Evolutionary conservation across 1,140 invertebrate species (phyloP).

Genomic region (Thalassaphorura encarpata): DNA sequence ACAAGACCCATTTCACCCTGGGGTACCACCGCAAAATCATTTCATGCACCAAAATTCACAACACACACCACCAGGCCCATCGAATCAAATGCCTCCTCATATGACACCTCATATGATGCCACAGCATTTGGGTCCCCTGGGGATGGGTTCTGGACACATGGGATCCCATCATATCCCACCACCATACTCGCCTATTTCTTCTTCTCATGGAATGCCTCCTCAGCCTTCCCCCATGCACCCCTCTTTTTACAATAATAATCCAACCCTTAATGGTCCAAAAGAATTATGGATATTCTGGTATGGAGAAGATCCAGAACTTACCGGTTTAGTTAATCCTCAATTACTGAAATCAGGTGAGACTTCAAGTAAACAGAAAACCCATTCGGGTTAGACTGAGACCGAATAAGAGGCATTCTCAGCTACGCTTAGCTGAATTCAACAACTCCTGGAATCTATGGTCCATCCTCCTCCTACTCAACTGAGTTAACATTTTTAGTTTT

Average conservation of each 20-base stretch:
- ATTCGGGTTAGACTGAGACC: too few species aligned
- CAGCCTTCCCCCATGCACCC: slow-evolving; percentile 12
- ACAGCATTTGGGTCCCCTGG: neutral
- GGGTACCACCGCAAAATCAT: slow-evolving; percentile 35
- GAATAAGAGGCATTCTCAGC: too few species aligned
- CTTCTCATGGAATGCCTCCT: slow-evolving; percentile 13
- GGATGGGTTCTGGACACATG: slow-evolving; percentile 12
- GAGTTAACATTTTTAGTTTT: too few species aligned
- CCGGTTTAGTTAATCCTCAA: slow-evolving; percentile 66
- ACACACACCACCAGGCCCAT: slow-evolving; percentile 10
- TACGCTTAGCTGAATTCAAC: too few species aligned
- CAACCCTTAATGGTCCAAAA: slow-evolving; percentile 51
- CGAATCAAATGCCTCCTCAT: neutral
- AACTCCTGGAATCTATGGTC: too few species aligned
- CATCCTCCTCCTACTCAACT: too few species aligned
- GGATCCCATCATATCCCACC: slow-evolving; percentile 19
- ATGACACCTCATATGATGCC: slow-evolving; percentile 5
- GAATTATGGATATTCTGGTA: slow-evolving; percentile 99
- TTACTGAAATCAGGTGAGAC: slow-evolving; percentile 65
- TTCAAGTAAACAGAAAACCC: too few species aligned
- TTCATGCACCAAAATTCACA: slow-evolving; percentile 19
- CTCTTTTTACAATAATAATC: slow-evolving; percentile 20
- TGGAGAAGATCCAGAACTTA: slow-evolving; percentile 51
- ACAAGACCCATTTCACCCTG: slow-evolving; percentile 59
- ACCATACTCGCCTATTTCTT: slow-evolving; percentile 4